These are phyloP conservation scores for Agrochola litura DNA, from an alignment of 2,888 invertebrate genomes.

Conservation along the genomic window DNA sequence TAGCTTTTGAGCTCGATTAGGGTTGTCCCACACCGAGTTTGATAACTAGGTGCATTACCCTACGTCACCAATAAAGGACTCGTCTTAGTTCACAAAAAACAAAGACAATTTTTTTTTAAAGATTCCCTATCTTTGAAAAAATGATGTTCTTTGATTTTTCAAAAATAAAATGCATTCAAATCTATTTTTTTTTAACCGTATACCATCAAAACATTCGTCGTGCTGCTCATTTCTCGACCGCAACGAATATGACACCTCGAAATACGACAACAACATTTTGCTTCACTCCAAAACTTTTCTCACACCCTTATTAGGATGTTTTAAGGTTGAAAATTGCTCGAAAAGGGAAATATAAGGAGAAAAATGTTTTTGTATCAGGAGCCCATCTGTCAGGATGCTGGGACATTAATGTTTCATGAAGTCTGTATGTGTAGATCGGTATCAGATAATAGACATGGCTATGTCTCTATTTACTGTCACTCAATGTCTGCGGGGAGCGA, in stretches of 20 bases:
- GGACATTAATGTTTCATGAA: constrained; percentile 88
- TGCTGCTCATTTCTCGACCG: constrained; percentile 69
- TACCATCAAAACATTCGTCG: constrained; percentile 51
- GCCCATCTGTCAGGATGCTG: constrained; percentile 83
- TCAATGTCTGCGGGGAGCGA: constrained; percentile 78
- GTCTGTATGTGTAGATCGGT: constrained; percentile 83
- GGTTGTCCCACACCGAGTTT: background rate
- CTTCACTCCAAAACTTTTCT: constrained; percentile 13
- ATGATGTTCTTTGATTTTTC: background rate
- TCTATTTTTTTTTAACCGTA: constrained; percentile 22
- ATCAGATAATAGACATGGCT: constrained; percentile 89
- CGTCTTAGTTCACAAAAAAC: too few relatives aligned
- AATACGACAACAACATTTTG: constrained; percentile 46
- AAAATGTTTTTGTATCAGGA: constrained; percentile 79
- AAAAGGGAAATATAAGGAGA: constrained; percentile 52
- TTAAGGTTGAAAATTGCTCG: constrained; percentile 64
- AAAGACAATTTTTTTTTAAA: too few relatives aligned
- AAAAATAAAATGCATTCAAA: background rate
- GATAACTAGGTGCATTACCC: background rate
- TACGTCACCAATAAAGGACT: background rate
- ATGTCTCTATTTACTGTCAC: constrained; percentile 82
- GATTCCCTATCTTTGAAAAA: background rate
- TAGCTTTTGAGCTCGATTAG: constrained; percentile 24
- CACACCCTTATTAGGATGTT: background rate
- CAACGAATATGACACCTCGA: constrained; percentile 77